These are phyloP conservation scores for Uromys caudimaculatus DNA, from an alignment of 2,797 vertebrate species.

Conservation along the genomic window DNA sequence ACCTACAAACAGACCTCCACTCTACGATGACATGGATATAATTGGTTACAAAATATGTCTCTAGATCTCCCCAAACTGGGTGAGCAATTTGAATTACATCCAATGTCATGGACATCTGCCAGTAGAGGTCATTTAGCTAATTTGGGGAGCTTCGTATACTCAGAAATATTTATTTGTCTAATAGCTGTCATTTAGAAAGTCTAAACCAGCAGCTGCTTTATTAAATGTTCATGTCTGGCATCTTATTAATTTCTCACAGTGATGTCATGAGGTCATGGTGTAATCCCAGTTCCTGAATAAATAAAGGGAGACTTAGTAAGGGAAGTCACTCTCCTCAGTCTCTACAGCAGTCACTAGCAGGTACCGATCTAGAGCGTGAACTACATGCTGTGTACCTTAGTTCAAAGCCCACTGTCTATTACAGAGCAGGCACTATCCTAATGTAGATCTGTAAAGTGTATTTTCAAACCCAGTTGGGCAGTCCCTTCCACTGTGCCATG, in stretches of 20 bases:
- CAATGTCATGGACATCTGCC: not conserved
- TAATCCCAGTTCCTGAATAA: not conserved
- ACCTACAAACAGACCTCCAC: not conserved
- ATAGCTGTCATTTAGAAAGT: conserved; percentile 56
- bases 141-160: not conserved
- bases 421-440: not conserved
- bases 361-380: not conserved
- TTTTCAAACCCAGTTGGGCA: not conserved
- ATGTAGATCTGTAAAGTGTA: not conserved
- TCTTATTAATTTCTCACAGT: conserved; percentile 33
- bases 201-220: conserved; percentile 32
- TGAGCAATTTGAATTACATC: not conserved
- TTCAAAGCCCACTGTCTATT: not conserved
- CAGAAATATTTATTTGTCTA: conserved; percentile 50
- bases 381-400: not conserved
- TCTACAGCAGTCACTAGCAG: not conserved
- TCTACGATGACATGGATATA: not conserved
- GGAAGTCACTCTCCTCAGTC: not conserved
- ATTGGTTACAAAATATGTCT: not conserved
- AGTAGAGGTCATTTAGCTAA: conserved; percentile 17
- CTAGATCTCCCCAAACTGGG: not conserved
- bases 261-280: conserved; percentile 27
- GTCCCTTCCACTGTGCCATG: not conserved
- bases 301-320: conserved; percentile 9
- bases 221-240: not conserved